Evolutionary conservation across 2,888 invertebrate genomes (phyloP).

Genomic region (Nemoura dubitans): DNA sequence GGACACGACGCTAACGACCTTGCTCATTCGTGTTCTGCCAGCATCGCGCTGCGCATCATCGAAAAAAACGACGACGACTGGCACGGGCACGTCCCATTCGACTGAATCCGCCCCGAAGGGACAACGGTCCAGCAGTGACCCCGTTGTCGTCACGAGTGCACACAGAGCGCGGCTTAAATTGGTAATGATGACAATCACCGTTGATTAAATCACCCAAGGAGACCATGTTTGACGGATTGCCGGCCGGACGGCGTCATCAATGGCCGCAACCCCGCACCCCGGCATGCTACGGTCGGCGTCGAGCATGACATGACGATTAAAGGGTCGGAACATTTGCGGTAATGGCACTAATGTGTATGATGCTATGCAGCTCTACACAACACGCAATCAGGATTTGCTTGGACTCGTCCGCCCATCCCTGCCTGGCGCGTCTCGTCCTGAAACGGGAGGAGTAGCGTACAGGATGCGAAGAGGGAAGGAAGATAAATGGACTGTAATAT

Average conservation of each 20-base stretch:
- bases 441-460: neutral
- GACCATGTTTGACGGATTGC: neutral
- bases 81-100: neutral
- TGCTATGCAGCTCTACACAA: constrained; percentile 7
- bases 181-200: neutral
- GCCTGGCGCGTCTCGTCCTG: neutral
- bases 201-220: neutral
- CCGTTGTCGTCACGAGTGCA: neutral
- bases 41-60: neutral
- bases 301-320: neutral
- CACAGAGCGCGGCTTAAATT: neutral
- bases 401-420: neutral
- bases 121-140: neutral
- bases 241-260: neutral
- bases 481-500: neutral
- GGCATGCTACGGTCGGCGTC: neutral
- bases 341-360: constrained; percentile 12
- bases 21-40: neutral
- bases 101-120: neutral
- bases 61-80: neutral
- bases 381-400: neutral
- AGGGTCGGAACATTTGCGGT: neutral
- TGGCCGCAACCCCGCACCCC: neutral
- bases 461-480: neutral
- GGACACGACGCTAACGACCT: neutral